Conservation (phyloP, 2,113 vertebrate genomes). For the Rynchops niger region DNA sequence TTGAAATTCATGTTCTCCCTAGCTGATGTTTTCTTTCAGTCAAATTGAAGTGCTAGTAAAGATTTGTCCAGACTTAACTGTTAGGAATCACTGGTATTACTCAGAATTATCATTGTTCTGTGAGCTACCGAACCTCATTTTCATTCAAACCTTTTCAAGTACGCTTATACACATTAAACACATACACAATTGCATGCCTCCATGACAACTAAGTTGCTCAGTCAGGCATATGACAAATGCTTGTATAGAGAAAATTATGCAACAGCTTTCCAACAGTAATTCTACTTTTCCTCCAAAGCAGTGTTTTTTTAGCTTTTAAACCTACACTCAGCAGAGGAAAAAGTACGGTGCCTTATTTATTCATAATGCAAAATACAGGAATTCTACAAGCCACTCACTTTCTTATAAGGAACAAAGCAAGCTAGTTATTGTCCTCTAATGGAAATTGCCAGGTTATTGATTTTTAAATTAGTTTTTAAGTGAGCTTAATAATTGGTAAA, state of each 20-base stretch:
- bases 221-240: neutral
- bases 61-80: neutral
- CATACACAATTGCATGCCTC: fast-evolving
- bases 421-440: neutral
- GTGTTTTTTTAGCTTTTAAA: neutral
- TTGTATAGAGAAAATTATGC: neutral
- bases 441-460: neutral
- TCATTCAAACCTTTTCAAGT: neutral
- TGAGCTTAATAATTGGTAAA: constrained; percentile 17
- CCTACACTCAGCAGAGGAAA: neutral
- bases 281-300: neutral
- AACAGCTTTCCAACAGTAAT: neutral
- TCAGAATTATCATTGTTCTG: neutral
- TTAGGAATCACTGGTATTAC: neutral
- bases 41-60: neutral
- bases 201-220: neutral
- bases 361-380: neutral
- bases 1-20: neutral
- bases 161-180: neutral
- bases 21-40: neutral
- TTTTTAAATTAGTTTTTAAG: constrained; percentile 38
- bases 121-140: neutral
- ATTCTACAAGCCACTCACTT: neutral
- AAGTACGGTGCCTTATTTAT: neutral
- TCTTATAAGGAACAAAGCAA: neutral